A percentile compares a stretch with the other conserved stretches of the same genome.
Evolutionary conservation across 2,113 vertebrate species (phyloP).

Genomic region (western clawed frog (Xenopus tropicalis)): DNA sequence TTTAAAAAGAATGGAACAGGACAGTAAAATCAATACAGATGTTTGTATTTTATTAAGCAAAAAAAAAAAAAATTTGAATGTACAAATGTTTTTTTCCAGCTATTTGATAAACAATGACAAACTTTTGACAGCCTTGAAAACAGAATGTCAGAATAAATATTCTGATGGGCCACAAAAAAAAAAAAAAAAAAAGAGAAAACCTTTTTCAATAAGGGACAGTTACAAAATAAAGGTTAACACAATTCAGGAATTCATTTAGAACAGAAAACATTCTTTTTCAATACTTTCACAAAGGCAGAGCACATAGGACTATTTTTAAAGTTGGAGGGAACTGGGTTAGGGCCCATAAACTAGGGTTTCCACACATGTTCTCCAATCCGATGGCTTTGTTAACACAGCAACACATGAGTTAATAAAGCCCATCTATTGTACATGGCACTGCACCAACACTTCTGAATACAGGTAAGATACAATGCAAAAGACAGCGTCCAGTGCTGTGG

Average conservation of each 20-base stretch:
- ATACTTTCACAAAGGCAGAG: neutral
- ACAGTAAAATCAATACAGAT: neutral
- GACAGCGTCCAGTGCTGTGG: no score
- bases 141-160: neutral
- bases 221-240: neutral
- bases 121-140: constrained; percentile 6
- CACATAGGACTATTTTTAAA: neutral
- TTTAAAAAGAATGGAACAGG: no score
- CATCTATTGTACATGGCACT: no score
- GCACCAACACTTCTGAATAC: no score
- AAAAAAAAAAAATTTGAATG: neutral
- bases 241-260: neutral
- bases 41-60: neutral
- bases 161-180: no score
- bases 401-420: no score
- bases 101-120: neutral
- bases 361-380: no score
- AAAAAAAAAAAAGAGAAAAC: no score
- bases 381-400: no score
- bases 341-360: no score
- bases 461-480: no score
- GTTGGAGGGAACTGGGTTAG: no score
- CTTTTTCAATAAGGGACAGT: neutral
- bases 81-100: neutral
- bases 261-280: neutral